Percentiles rank a stretch among this genome's conserved stretches.
These are phyloP conservation scores for Xylota sylvarum DNA, from an alignment of 2,888 invertebrate genomes.

Conservation along the genomic window DNA sequence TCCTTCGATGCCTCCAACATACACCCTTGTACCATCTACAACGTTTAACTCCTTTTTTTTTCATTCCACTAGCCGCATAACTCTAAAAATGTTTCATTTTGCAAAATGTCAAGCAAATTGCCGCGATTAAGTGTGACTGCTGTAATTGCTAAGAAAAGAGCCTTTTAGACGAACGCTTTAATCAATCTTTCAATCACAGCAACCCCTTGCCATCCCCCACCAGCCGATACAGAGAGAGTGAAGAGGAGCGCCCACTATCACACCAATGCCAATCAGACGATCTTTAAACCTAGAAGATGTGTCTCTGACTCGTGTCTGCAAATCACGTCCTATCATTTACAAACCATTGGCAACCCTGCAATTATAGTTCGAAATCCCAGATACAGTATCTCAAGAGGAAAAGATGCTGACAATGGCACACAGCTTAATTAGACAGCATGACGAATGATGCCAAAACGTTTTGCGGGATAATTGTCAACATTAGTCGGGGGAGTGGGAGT, in stretches of 20 bases:
- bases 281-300: conserved; percentile 25
- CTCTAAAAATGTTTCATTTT: conserved; percentile 22
- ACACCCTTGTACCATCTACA: too few relatives aligned
- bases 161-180: conserved; percentile 39
- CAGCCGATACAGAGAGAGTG: background rate
- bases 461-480: conserved; percentile 49
- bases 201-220: background rate
- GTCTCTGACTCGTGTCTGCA: conserved; percentile 62
- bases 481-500: conserved; percentile 21
- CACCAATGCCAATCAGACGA: conserved; percentile 43
- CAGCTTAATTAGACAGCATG: conserved; percentile 57
- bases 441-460: conserved; percentile 42
- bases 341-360: conserved; percentile 52
- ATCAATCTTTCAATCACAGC: conserved; percentile 51
- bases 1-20: too few relatives aligned
- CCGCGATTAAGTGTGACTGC: conserved; percentile 53
- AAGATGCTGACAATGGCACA: conserved; percentile 41
- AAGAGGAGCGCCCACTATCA: conserved; percentile 56
- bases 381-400: background rate
- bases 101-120: conserved; percentile 63
- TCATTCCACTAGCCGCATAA: background rate
- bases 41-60: too few relatives aligned
- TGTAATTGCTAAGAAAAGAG: conserved; percentile 27
- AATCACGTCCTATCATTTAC: conserved; percentile 68
- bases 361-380: conserved; percentile 53